phyloP scores from a whole-genome alignment of 2,888 invertebrate species.

The Drosophila kanekoi region DNA sequence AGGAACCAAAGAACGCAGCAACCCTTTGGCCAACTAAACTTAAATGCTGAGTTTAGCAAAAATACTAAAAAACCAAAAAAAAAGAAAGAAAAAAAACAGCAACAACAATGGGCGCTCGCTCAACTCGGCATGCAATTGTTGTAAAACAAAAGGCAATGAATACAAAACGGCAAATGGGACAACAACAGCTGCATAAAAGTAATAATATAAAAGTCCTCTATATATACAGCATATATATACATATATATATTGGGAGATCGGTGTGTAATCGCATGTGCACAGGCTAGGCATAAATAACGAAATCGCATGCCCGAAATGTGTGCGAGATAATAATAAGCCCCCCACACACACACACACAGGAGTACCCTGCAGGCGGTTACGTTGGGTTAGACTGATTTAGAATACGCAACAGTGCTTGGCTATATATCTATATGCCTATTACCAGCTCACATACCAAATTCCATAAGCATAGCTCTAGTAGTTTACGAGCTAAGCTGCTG shows the following conservation, averaged over 20 bases:
- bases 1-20: constrained; percentile 42
- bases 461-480: not conserved
- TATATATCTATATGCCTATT: not conserved
- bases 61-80: constrained; percentile 30
- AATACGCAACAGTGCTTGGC: not conserved
- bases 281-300: constrained; percentile 29
- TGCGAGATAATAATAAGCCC: too few relatives aligned
- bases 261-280: constrained; percentile 4
- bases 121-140: constrained; percentile 70
- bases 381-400: not conserved
- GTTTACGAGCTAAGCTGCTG: not conserved
- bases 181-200: constrained; percentile 68
- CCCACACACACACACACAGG: not conserved
- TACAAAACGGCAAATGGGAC: constrained; percentile 43
- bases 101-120: constrained; percentile 17
- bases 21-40: constrained; percentile 74
- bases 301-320: not conserved
- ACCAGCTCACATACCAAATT: not conserved
- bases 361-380: not conserved
- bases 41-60: constrained; percentile 78
- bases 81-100: constrained; percentile 35
- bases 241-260: constrained; percentile 12
- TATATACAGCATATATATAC: constrained; percentile 22
- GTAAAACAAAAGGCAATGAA: constrained; percentile 75
- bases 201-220: constrained; percentile 52